Evolutionary conservation across 2,113 vertebrate genomes (phyloP), one percentile per base, ranked within the genome.

Genomic region (Platysteira castanea): DNA sequence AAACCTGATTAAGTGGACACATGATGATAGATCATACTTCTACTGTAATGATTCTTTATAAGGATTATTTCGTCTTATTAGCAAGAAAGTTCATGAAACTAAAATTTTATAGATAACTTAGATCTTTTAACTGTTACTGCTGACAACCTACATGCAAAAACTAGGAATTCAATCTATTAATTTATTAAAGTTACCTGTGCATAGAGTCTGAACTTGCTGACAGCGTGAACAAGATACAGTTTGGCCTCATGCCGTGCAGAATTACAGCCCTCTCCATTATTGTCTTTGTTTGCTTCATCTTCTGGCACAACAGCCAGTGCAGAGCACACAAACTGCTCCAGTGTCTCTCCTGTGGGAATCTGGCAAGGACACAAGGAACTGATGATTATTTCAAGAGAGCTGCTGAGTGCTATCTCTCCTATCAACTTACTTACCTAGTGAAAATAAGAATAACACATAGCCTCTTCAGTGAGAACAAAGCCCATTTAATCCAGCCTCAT

Each of bases 271-370:
- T 69, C 81, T 65, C 26, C 27, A 52, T 22, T 71, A 69, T 39
- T 52, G 26, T 69, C 57, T 84, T 60, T 80, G 26, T 89, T 91
- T 37, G 52, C 17, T 84, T 94, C 92, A 19, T 83, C 61, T 63
- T 94, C 54, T 12, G 52, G 44, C 21, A 91, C 74, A 26, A 6
- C 41, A 75, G 78, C 95, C 87, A 98, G 80, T 75, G 79, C 63
- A 18, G 89, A 96, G 50, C 97, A 97, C n/a, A 97, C 90, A 95
- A 96, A 90, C 90, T 35, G 53, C 61, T 97, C 92, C 84, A 97
- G 44, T 74, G 90, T 89, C 15, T 83, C 75, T 35, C 68, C 70
- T 61, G 87, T 97, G 93, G 97, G 97, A 94, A 97, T 83, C 97
- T 98, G 95, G 70, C 69, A 97, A 76, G 5, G 22, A 83, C 19